phyloP scores from a whole-genome alignment of 2,113 vertebrate species.

The Murina feae region DNA sequence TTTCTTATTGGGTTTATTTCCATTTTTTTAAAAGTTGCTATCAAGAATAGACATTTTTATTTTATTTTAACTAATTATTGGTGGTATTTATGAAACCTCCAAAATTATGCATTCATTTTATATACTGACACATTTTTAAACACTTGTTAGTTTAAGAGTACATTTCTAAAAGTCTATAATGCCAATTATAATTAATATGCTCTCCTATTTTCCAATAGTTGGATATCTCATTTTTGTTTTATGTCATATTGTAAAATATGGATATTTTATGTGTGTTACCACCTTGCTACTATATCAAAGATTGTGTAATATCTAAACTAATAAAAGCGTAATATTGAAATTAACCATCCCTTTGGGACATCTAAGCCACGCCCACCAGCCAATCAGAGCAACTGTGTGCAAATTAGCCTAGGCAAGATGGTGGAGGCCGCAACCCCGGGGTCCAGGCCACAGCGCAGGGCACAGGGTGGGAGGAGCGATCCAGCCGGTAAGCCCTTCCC shows the following conservation, averaged over 20 bases:
- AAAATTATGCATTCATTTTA: neutral
- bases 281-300: neutral
- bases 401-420: no score
- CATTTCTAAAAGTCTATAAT: neutral
- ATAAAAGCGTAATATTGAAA: no score
- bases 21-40: neutral
- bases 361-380: no score
- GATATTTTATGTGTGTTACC: neutral
- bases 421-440: no score
- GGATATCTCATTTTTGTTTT: neutral
- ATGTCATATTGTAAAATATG: neutral
- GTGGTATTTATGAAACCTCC: neutral
- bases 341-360: no score
- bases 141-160: neutral
- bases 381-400: no score
- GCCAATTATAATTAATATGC: neutral
- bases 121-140: neutral
- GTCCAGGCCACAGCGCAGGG: no score
- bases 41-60: neutral
- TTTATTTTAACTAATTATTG: neutral
- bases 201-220: neutral
- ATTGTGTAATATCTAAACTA: neutral
- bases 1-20: neutral
- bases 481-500: no score
- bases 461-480: no score